These are phyloP conservation scores for Drosophila prosaltans DNA, from an alignment of 1,140 invertebrate species.

Conservation along the genomic window DNA sequence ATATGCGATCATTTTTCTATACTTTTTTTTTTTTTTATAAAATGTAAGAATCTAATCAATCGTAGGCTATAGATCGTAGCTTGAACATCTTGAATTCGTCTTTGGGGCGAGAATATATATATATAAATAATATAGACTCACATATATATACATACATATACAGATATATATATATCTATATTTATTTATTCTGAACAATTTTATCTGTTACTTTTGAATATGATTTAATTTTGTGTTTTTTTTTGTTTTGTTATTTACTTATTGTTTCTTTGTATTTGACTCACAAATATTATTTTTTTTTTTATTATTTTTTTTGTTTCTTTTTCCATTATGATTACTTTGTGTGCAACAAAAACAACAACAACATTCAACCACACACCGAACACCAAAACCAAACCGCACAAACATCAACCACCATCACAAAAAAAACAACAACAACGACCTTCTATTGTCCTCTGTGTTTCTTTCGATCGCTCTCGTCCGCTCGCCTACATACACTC, in stretches of 20 bases:
- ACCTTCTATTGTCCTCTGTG: conserved; percentile 23
- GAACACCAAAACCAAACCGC: conserved; percentile 23
- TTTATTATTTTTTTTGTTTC: conserved; percentile 74
- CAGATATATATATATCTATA: conserved; percentile 16
- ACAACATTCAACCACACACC: conserved; percentile 43
- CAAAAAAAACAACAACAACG: conserved; percentile 25
- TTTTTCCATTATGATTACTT: conserved; percentile 73
- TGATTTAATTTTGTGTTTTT: conserved; percentile 17
- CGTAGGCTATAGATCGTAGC: conserved; percentile 8
- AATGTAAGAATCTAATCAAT: conserved; percentile 1
- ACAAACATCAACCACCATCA: neutral
- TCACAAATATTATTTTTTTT: conserved; percentile 72
- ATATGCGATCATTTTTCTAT: neutral
- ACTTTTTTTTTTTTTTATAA: neutral
- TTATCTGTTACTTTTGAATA: conserved; percentile 8
- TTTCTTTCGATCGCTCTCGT: conserved; percentile 22
- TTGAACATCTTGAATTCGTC: neutral
- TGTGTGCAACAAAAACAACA: conserved; percentile 61
- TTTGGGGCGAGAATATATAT: neutral
- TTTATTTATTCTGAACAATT: conserved; percentile 15
- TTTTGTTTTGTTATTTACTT: conserved; percentile 43
- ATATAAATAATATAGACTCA: neutral
- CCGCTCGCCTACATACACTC: conserved; percentile 46
- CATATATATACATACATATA: conserved; percentile 18
- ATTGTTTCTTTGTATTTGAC: conserved; percentile 71